phyloP scores from a whole-genome alignment of 2,113 vertebrate species.

The Chloropsis hardwickii region DNA sequence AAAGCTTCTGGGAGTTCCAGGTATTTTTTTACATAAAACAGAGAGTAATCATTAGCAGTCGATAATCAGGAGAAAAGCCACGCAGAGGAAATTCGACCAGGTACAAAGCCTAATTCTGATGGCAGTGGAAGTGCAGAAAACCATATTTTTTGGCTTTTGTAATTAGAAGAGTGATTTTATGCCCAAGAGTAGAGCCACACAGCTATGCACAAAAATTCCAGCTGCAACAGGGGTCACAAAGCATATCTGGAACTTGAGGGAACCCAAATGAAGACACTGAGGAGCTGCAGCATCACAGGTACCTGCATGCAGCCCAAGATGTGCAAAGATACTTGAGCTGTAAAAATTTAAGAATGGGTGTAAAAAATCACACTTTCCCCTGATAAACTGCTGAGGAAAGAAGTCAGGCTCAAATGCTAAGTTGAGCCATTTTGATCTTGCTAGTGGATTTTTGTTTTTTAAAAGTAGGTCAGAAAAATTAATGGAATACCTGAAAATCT shows the following conservation, averaged over 20 bases:
- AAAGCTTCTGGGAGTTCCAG: neutral
- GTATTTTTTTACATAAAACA: neutral
- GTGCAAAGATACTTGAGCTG: accelerated
- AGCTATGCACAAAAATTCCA: neutral
- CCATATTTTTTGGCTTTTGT: neutral
- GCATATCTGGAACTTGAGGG: neutral
- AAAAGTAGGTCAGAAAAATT: neutral
- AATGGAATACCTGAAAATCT: neutral
- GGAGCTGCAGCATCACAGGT: neutral
- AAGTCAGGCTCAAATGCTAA: neutral
- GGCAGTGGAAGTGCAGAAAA: neutral
- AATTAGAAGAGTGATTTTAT: neutral
- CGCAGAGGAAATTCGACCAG: neutral
- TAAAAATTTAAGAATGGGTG: neutral
- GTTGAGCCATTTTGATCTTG: neutral
- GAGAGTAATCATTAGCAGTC: neutral
- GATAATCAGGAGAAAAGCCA: neutral
- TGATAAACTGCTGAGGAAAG: neutral
- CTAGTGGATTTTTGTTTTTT: neutral
- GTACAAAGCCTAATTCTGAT: neutral
- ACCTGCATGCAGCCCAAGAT: accelerated
- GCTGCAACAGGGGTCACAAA: neutral
- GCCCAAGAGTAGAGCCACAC: accelerated
- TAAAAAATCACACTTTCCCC: neutral
- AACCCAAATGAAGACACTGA: neutral